A percentile compares a stretch with the other conserved stretches of the same genome.
Evolutionary conservation across 2,888 invertebrate species (phyloP).

Genomic region (Mantis religiosa): DNA sequence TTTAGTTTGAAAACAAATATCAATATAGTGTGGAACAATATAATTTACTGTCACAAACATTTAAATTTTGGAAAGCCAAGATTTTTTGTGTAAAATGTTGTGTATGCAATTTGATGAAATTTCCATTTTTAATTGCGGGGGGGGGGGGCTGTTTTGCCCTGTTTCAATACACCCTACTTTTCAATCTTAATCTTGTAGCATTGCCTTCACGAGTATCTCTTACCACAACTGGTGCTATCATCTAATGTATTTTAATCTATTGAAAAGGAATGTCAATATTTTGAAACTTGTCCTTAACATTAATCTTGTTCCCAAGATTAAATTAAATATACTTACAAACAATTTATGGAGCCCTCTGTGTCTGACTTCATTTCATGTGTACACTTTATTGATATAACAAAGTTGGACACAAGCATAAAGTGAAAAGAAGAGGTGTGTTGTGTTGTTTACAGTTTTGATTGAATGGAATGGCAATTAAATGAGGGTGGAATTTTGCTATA

Average conservation of each 20-base stretch:
- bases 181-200: neutral
- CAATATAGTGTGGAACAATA: no score
- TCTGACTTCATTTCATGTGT: neutral
- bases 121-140: no score
- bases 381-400: neutral
- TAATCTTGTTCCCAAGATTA: neutral
- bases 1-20: no score
- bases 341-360: neutral
- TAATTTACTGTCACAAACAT: no score
- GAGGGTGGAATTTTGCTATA: slow-evolving; percentile 1
- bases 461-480: slow-evolving; percentile 8
- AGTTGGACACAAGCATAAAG: slow-evolving; percentile 8
- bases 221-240: neutral
- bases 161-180: neutral
- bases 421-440: neutral
- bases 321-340: neutral
- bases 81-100: no score
- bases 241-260: neutral
- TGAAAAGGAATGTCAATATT: neutral
- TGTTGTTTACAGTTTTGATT: neutral
- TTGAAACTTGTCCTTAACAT: neutral
- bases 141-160: no score
- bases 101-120: no score
- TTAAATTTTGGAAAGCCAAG: no score
- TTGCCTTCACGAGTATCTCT: neutral